These are phyloP conservation scores for Sus cebifrons DNA, from an alignment of 2,797 vertebrate genomes.

Conservation along the genomic window DNA sequence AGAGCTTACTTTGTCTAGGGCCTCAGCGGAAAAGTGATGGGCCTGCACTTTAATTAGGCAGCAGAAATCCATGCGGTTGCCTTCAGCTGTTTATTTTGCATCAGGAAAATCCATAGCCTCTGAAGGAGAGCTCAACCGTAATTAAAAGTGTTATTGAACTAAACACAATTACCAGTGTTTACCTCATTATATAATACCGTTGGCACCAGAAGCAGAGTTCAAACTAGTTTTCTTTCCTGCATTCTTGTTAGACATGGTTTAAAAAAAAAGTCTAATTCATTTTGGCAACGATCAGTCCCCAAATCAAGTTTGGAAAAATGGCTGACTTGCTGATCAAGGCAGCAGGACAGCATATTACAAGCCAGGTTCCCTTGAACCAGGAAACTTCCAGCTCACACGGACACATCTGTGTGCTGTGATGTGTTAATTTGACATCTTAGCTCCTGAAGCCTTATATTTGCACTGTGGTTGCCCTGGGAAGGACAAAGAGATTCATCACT, in stretches of 20 bases:
- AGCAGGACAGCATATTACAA: fast-evolving
- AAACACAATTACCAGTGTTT: constrained; percentile 87
- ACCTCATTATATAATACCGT: constrained; percentile 79
- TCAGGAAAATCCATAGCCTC: constrained; percentile 87
- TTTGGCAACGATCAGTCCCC: constrained; percentile 51
- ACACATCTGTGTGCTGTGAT: neutral
- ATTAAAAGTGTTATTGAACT: constrained; percentile 89
- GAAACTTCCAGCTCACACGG: neutral
- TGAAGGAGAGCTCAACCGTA: constrained; percentile 85
- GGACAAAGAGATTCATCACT: neutral
- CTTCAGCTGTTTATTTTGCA: constrained; percentile 81
- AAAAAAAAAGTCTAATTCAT: constrained; percentile 55
- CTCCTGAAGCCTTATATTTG: neutral
- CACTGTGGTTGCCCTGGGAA: neutral
- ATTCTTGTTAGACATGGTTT: constrained; percentile 70
- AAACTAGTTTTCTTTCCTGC: constrained; percentile 70
- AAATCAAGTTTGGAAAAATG: constrained; percentile 50
- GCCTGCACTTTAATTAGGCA: constrained; percentile 85
- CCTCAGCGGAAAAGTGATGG: constrained; percentile 63
- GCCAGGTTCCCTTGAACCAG: neutral
- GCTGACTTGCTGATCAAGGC: neutral
- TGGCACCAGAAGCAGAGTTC: constrained; percentile 70
- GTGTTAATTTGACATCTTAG: neutral
- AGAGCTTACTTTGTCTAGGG: constrained; percentile 50
- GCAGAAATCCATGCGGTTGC: constrained; percentile 82